Evolutionary conservation across 2,888 invertebrate species (phyloP), one percentile per base, ranked within the genome.

Genomic region (Furcula furcula): DNA sequence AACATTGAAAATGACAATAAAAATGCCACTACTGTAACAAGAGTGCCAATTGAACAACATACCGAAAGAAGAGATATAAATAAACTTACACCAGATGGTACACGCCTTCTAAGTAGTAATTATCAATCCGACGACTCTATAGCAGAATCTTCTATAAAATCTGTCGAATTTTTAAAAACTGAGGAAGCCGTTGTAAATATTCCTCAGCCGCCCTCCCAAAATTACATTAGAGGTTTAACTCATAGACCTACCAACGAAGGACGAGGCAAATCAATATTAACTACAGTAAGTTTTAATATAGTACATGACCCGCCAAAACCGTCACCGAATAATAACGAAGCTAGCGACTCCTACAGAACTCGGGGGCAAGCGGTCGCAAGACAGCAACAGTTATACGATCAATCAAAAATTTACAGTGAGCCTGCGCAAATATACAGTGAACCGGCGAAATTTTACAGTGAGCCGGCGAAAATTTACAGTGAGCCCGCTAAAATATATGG

Each of bases 401-500:
- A 68, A 2, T 64, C 78, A 13, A 81, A 81, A 59, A 62, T 82
- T 7, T 89, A 89, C 58, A 84, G 83, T 33, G 72, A 63, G 34
- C 65, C 65, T 1, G 71, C 81, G 7, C 58, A 78, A 58, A 54
- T 80, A 12, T 90, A 90, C 56, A 78, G 82, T 41, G 85, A 89
- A 51, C 87, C 90, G 1, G 83, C 90, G 1, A 88, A 89, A 46
- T 74, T 84, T 42, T 91, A 90, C 49, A 85, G 86, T 33, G 86
- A 88, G 57, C 89, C 90, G 0, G 81, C 85, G 0, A 85, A 88
- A 55, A 65, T 87, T 31, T 91, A 90, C 63, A 86, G 88, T 38
- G 84, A 89, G 46, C 90, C 90, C 0, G 82, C 86, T 15, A 90
- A 89, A 55, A 68, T 90, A 10, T 92, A 91, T 56, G 87, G 90